Evolutionary conservation across 2,797 vertebrate species (phyloP).

Genomic region (Poeciliopsis gracilis): DNA sequence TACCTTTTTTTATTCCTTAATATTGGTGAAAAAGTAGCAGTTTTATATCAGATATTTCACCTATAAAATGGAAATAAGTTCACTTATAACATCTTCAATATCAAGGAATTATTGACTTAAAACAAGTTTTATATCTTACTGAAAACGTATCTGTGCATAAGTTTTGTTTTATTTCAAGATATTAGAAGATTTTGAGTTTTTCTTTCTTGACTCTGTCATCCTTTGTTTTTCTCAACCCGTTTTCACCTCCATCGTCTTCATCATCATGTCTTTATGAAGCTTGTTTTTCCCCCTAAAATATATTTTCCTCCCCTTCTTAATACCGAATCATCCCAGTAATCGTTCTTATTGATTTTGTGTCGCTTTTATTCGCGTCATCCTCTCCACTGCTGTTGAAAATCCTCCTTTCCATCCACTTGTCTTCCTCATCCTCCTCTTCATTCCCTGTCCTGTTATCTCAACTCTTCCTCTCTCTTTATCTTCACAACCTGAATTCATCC

Average conservation of each 20-base stretch:
- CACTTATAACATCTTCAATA: no score
- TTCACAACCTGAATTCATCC: no score
- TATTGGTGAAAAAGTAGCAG: no score
- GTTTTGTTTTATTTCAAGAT: no score
- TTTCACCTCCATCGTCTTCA: neutral
- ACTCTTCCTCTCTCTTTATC: neutral
- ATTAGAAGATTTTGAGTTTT: no score
- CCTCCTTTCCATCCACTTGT: neutral
- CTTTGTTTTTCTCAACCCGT: neutral
- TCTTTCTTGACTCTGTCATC: neutral
- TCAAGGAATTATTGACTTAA: no score
- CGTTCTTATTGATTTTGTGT: neutral
- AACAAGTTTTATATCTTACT: no score
- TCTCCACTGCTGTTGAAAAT: neutral
- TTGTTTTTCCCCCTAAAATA: neutral
- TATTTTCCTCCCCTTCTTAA: neutral
- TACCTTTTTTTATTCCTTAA: no score
- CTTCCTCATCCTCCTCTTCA: neutral
- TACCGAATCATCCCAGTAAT: neutral
- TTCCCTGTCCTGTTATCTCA: neutral
- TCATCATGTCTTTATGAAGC: neutral
- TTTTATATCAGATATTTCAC: no score
- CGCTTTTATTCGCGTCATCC: neutral
- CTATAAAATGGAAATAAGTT: no score
- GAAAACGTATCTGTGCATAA: no score